phyloP scores from a whole-genome alignment of 1,140 invertebrate species.

The Melipona quadrifasciata region DNA sequence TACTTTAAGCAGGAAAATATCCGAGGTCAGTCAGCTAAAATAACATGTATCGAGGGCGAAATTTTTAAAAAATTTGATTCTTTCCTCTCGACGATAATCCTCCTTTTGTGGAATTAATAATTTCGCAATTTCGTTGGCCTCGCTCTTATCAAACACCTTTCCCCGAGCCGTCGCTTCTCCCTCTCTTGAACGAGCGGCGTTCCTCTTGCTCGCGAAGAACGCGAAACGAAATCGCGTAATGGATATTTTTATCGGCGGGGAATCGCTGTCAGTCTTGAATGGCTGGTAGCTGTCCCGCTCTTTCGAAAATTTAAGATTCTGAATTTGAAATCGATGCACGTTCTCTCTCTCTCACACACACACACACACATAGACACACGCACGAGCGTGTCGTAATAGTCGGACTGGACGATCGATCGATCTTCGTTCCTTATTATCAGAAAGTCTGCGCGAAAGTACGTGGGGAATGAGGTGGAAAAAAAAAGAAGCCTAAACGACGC shows the following conservation, averaged over 20 bases:
- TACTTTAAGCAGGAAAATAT: too few relatives aligned
- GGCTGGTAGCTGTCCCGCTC: slow-evolving; percentile 55
- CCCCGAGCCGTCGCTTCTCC: too few relatives aligned
- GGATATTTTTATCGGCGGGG: neutral
- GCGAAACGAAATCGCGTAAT: neutral
- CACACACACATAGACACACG: too few relatives aligned
- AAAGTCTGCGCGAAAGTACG: neutral
- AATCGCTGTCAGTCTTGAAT: slow-evolving; percentile 45
- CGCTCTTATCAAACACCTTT: too few relatives aligned
- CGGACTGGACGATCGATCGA: neutral
- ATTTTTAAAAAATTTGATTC: too few relatives aligned
- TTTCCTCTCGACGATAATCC: too few relatives aligned
- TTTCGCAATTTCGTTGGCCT: too few relatives aligned
- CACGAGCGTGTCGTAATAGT: neutral
- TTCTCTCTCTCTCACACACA: neutral
- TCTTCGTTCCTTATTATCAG: slow-evolving; percentile 20
- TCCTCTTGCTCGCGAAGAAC: neutral
- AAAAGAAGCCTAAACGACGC: slow-evolving; percentile 9
- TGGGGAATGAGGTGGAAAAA: neutral
- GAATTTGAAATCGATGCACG: slow-evolving; percentile 42
- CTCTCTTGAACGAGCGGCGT: too few relatives aligned
- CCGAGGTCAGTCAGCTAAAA: too few relatives aligned
- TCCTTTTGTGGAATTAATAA: too few relatives aligned
- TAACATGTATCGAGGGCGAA: too few relatives aligned
- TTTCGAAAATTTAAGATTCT: slow-evolving; percentile 60